Evolutionary conservation across 2,113 vertebrate species (phyloP), one percentile per base, ranked within the genome.

Genomic region (Lasiurus cinereus): DNA sequence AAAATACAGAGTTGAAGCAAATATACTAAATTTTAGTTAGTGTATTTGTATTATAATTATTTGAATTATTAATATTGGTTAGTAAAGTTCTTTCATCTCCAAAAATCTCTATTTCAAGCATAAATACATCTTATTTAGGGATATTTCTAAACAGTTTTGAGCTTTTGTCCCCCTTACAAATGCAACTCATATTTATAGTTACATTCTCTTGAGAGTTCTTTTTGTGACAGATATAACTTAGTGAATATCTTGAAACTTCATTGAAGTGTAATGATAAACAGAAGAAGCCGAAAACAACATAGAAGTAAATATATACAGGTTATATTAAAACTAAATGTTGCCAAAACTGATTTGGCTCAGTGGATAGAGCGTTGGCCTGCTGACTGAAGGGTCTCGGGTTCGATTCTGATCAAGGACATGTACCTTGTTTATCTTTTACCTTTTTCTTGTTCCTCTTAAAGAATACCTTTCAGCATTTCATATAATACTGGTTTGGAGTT

Each of bases 161-260:
- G 19, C 95, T 62, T 95, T 76, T 83, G n/a, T 16, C 31, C 13
- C 19, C 14, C 0, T 29, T n/a, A 59, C 16, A 74, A 19, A 64
- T 4, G 76, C 24, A 77, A 67, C 10, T 69, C 6, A 31, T 79
- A 91, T 83, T 83, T 94, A 46, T 87, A 74, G 64, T 73, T 56
- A 66, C 70, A 79, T 79, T 94, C 46, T 94, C 46, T 83, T 94
- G 21, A 94, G 43, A 91, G 95, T 72, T 83, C 27, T 80, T 84
- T 88, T 80, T 91, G 46, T 91, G 66, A 96, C 43, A 83, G 39
- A 88, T 22, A 88, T 27, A 83, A 77, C 8, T 74, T 73, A 72
- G 56, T 76, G 46, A 92, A 39, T 94, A 92, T 62, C 91, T 93
- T 84, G 59, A 95, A 94, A 92, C 29, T 92, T 93, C 94, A 94